Evolutionary conservation across 2,797 vertebrate genomes (phyloP), one percentile per base, ranked within the genome.

Genomic region (Steatocranus sp.): DNA sequence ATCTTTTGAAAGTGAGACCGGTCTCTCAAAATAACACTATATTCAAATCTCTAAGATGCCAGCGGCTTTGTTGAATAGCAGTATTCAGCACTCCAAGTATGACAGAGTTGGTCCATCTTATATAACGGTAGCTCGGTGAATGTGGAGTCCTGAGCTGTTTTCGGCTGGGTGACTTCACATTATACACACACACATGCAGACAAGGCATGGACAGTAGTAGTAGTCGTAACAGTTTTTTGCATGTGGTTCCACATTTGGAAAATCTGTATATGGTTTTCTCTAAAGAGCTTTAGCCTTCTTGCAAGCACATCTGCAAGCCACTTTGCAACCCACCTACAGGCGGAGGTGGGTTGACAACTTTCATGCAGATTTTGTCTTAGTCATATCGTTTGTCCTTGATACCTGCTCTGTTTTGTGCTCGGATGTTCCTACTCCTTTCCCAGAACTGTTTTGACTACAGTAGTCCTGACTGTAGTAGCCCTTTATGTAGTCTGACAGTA

Each of bases 111-210:
- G 79, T 79, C 25, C 75, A 43, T 41, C 12, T 15, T 25, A 20
- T 74, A 18, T 77, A 82, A 18, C 34, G 77, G 76, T 14, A 50
- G 49, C 32, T 76, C 14, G 8, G 68, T 82, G 82, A 83, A 85
- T 81, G 88, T 89, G 88, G 80, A 70, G 23, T 70, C 66, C 41
- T 70, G 41, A 70, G 27, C 50, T 83, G 51, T 82, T 84, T 84
- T 76, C 30, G 0, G 25, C 66, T 85, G 66, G 66, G 49, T 11
- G 27, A 41, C 54, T 78, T 74, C 70, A 46, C 9, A 30, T 56
- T 17, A 56, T 10, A 17, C 83, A 78, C 78, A 61, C 43, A 70
- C 48, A 41, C 48, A 74, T 49, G 20, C 68, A 75, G 80, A 78
- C 23, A 30, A 46, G 23, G 6, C 41, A 27, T 27, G 6, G 6